Evolutionary conservation across 2,113 vertebrate genomes (phyloP).

Genomic region (Macheiramphus alcinus): DNA sequence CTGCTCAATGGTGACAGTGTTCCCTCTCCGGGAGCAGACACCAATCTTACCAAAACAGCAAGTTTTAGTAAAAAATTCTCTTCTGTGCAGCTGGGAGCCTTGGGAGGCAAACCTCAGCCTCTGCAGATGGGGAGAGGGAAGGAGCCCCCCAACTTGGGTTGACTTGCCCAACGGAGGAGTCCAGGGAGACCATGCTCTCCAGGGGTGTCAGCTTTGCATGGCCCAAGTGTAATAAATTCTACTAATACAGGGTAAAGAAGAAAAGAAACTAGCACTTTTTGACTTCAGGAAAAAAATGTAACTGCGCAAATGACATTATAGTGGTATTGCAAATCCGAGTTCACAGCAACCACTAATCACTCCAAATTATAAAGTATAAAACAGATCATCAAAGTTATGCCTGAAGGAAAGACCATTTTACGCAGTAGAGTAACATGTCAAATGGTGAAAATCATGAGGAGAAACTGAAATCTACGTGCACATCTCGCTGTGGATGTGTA

Average conservation of each 20-base stretch:
- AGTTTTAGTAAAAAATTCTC: background rate
- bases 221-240: background rate
- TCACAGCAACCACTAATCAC: background rate
- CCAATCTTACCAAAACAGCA: background rate
- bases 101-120: background rate
- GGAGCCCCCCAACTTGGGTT: background rate
- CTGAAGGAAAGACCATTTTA: background rate
- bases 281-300: background rate
- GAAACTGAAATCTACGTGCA: background rate
- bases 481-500: background rate
- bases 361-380: background rate
- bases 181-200: fast-evolving
- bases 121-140: background rate
- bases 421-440: background rate
- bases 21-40: background rate
- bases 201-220: background rate
- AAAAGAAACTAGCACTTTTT: background rate
- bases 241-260: background rate
- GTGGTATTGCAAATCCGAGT: background rate
- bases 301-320: background rate
- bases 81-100: background rate
- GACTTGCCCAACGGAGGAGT: background rate
- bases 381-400: background rate
- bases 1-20: background rate
- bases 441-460: background rate